These are phyloP conservation scores for Carduelis carduelis DNA, from an alignment of 2,797 vertebrate species.

Conservation along the genomic window DNA sequence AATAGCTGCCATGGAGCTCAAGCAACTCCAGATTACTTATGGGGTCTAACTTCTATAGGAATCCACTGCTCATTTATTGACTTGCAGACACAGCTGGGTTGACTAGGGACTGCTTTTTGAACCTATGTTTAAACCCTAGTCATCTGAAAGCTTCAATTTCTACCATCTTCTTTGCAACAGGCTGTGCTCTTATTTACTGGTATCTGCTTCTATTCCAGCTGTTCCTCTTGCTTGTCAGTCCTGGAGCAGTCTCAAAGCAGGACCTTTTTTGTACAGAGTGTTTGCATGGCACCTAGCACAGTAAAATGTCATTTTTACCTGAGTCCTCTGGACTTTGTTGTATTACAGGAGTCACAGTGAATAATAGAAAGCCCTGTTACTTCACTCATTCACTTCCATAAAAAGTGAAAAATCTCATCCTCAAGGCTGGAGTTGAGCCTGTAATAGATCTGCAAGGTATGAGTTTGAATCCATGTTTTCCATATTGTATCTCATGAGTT, in stretches of 20 bases:
- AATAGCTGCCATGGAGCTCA: neutral
- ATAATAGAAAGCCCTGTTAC: neutral
- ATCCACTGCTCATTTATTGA: neutral
- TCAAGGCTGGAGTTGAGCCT: constrained; percentile 1
- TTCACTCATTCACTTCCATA: neutral
- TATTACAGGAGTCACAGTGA: neutral
- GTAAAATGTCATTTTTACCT: neutral
- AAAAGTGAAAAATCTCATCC: neutral
- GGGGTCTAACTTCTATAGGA: neutral
- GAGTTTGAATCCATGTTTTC: constrained; percentile 16
- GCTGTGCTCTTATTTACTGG: neutral
- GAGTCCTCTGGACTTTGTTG: neutral
- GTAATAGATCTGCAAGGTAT: constrained; percentile 1
- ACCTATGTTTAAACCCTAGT: neutral
- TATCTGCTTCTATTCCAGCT: neutral
- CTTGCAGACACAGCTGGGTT: neutral
- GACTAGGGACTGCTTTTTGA: neutral
- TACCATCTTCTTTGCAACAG: neutral
- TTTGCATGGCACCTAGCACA: neutral
- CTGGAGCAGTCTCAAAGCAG: neutral
- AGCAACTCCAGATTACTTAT: neutral
- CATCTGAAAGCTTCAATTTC: neutral
- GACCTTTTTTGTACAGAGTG: neutral
- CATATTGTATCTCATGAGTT: neutral
- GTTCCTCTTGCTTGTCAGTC: neutral